Percentiles rank a stretch among this genome's conserved stretches.
phyloP scores from a whole-genome alignment of 2,888 invertebrate genomes.

The Anaspis maculata region DNA sequence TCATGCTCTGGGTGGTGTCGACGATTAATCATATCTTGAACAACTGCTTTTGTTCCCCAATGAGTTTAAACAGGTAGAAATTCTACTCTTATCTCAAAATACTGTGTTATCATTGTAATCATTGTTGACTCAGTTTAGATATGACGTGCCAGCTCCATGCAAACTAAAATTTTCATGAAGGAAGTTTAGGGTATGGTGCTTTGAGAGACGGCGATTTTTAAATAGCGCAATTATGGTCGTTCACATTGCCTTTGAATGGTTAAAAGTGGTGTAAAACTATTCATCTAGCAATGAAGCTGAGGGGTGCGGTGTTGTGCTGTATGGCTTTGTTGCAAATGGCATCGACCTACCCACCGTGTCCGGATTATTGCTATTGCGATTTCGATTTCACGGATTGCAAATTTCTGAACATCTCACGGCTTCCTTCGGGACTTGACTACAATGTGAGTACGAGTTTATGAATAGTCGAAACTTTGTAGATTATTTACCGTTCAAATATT shows the following conservation, averaged over 20 bases:
- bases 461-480: background rate
- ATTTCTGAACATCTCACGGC: conserved; percentile 14
- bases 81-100: conserved; percentile 10
- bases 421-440: conserved; percentile 20
- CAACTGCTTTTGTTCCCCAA: too few relatives aligned
- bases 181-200: too few relatives aligned
- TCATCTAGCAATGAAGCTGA: conserved; percentile 5
- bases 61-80: too few relatives aligned
- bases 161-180: conserved; percentile 1
- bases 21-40: too few relatives aligned
- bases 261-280: too few relatives aligned
- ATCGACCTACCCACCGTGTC: conserved; percentile 12
- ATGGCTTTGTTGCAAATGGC: conserved; percentile 3
- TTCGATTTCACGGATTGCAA: conserved; percentile 19
- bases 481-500: too few relatives aligned
- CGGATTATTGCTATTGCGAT: conserved; percentile 20
- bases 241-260: too few relatives aligned
- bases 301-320: conserved; percentile 7
- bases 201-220: too few relatives aligned
- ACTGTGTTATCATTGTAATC: conserved; percentile 22
- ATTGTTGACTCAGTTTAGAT: conserved; percentile 25
- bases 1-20: too few relatives aligned
- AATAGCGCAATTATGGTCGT: too few relatives aligned
- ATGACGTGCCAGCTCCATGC: conserved; percentile 12
- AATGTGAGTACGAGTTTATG: conserved; percentile 19